Evolutionary conservation across 2,888 invertebrate genomes (phyloP), one percentile per base, ranked within the genome.

Genomic region (Chrysolina oricalcia): DNA sequence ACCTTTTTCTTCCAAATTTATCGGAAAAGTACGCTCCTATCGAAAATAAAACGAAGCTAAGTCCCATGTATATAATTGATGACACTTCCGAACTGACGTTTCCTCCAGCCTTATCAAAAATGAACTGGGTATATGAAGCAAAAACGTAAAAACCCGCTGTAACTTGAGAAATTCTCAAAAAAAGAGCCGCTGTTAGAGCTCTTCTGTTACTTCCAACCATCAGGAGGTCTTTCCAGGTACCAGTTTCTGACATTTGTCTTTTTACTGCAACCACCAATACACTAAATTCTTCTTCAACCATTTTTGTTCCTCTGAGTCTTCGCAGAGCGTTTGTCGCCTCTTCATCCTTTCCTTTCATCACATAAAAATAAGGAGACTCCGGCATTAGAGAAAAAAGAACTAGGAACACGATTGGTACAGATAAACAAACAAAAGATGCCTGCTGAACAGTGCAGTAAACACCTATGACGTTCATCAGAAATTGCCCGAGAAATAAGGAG

Each of bases 181-280:
- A 82, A 17, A 81, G 66, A 10, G 81, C 82, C 13, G 84, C 81
- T n/a, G 76, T 64, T n/a, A 86, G 67, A 11, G 84, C 84, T 70
- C 75, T 84, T 65, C 83, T 73, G 65, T 86, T 85, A 53, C 80
- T 80, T 35, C 4, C 8, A 8, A 35, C 35, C 84, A 67, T 70
- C 63, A 85, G 81, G 11, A 87, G 66, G 71, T 87, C 86, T 74
- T 78, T 84, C 80, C 83, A 84, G 19, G 76, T 83, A 21, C 86
- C 86, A 2, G 84, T 77, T 79, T 87, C 87, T 0, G 85, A 83
- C 65, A 86, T 77, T 77, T 87, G 87, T 40, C 85, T 70, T 10
- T 82, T 70, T 53, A 87, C 85, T 43, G 43, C 43, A 9, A 15
- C 11, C 11, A 15, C 13, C 43, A 43, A 43, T 15, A 3, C 15